These are phyloP conservation scores for Meleagris gallopavo DNA, from an alignment of 2,113 vertebrate genomes.

Conservation along the genomic window DNA sequence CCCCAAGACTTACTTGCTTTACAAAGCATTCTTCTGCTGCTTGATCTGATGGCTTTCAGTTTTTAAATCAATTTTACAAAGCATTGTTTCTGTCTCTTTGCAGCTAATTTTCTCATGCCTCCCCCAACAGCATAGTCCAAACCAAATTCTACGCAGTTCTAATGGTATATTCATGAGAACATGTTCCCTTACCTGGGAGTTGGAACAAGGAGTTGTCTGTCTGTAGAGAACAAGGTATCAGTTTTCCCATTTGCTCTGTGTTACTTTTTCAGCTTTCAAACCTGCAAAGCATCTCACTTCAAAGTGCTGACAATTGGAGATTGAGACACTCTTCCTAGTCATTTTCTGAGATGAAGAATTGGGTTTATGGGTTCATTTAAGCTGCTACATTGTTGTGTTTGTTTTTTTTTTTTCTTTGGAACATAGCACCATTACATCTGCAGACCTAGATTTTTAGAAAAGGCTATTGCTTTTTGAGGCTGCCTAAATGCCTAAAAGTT, in stretches of 20 bases:
- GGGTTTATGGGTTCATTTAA: not conserved
- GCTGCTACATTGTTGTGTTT: not conserved
- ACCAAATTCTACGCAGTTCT: not conserved
- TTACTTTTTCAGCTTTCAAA: not conserved
- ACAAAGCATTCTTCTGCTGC: not conserved
- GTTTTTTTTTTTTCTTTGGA: not conserved
- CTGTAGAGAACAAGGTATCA: not conserved
- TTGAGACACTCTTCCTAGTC: not conserved
- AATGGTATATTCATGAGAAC: not conserved
- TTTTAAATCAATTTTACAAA: not conserved
- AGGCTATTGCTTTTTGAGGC: not conserved
- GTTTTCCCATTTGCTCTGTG: not conserved
- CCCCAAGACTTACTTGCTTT: not conserved
- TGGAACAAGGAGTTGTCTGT: not conserved
- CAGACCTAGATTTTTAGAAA: not conserved
- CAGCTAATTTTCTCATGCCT: not conserved
- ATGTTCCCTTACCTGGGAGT: not conserved
- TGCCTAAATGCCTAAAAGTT: slow-evolving; percentile 36
- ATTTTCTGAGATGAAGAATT: not conserved
- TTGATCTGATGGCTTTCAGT: not conserved
- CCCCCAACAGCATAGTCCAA: not conserved
- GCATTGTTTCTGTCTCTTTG: not conserved
- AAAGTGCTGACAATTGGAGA: not conserved
- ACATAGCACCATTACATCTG: not conserved
- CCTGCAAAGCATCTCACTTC: not conserved